Percentiles rank a stretch among this genome's conserved stretches.
Evolutionary conservation across 2,888 invertebrate genomes (phyloP).

Genomic region (Alitta virens): DNA sequence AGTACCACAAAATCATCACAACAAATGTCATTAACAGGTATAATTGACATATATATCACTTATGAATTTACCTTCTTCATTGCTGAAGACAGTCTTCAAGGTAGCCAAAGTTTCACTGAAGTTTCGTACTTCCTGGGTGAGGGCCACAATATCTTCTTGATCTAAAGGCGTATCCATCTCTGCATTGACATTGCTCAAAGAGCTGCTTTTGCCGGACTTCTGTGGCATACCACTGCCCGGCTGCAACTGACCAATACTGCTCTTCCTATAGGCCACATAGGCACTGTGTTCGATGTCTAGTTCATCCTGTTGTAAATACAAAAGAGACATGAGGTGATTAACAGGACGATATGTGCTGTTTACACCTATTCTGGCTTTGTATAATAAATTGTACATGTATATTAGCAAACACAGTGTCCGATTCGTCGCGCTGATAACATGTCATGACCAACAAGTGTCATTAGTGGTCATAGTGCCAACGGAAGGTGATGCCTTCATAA

Average conservation of each 20-base stretch:
- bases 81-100: neutral
- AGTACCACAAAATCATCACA: no score
- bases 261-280: neutral
- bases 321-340: no score
- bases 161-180: neutral
- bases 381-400: no score
- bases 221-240: neutral
- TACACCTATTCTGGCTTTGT: no score
- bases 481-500: no score
- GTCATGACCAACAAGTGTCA: no score
- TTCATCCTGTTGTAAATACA: neutral
- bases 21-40: no score
- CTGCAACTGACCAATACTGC: neutral
- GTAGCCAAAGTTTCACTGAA: neutral
- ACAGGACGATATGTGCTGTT: no score
- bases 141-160: neutral
- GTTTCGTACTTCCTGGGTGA: neutral
- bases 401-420: no score
- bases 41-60: no score
- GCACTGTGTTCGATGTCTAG: neutral
- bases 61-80: neutral
- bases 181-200: neutral
- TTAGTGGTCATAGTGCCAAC: no score
- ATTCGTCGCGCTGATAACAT: no score
- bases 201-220: neutral